Evolutionary conservation across 2,113 vertebrate species (phyloP), one percentile per base, ranked within the genome.

Genomic region (Microcebus lehilahytsara): DNA sequence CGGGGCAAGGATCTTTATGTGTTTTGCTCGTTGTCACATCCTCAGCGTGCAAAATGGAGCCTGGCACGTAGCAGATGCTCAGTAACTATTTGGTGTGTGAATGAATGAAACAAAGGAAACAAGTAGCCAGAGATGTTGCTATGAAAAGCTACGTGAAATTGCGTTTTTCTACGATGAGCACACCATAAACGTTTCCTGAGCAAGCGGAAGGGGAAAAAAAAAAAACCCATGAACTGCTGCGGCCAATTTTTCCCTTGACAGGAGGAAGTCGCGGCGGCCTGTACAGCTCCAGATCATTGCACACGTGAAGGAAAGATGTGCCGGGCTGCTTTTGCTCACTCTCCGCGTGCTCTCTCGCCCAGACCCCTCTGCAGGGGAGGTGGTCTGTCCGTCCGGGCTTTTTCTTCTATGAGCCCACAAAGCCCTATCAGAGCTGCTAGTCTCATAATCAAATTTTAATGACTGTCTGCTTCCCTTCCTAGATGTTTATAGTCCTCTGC

Each of bases 401-500:
- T 95, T 97, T 98, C 92, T 72, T 74, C 3, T 13, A 94, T 51
- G 69, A 32, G 93, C 85, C 95, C 85, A 46, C 95, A 67, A 93
- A 62, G 51, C 32, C 74, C 96, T 75, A 92, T 69, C 83, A 97
- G 64, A 95, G 91, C 93, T 95, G 95, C 22, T 96, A 91, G 96
- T 87, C 94, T 98, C 92, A 42, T 96, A 98, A 97, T 85, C 88
- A 98, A 97, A 81, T 69, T 79, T 98, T 96, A 98, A 95, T 85
- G 97, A 74, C 97, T 96, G 95, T 97, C 89, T 98, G 74, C 93
- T 98, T 96, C 32, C 64, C 72, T 98, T 98, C 86, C 96, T 97
- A 95, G 95, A 97, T 58, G 37, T 97, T 97, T 97, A 97, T 97
- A 93, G 96, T 97, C 92, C 96, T 95, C 95, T 25, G 60, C 69